Conservation (phyloP, 2,113 vertebrate genomes). For the Phyllostomus hastatus region DNA sequence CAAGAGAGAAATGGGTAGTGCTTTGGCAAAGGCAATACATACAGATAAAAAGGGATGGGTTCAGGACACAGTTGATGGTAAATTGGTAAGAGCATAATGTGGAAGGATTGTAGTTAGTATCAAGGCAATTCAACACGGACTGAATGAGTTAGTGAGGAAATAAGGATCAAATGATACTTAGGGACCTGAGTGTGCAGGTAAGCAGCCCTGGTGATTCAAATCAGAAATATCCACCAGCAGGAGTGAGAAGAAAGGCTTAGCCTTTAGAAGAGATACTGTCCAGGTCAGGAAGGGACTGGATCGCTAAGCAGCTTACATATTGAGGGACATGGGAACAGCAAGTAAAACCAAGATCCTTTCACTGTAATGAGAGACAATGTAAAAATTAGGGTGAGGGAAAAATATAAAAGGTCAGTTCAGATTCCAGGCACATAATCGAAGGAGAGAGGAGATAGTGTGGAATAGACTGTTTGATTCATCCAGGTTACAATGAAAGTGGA, state of each 20-base stretch:
- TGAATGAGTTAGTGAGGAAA: not conserved
- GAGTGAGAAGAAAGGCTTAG: not conserved
- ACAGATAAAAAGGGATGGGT: not conserved
- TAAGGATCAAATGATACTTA: not conserved
- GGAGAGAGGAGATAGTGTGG: not conserved
- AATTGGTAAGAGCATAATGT: not conserved
- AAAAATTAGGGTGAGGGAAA: not conserved
- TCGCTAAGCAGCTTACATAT: not conserved
- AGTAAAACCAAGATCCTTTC: not conserved
- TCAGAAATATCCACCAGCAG: not conserved
- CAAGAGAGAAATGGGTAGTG: not conserved
- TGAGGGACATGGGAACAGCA: not conserved
- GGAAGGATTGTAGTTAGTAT: not conserved
- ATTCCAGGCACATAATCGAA: not conserved
- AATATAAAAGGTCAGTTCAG: not conserved
- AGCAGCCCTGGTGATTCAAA: not conserved
- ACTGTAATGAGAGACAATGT: not conserved
- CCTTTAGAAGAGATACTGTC: not conserved
- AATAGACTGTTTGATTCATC: not conserved
- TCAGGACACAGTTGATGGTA: not conserved
- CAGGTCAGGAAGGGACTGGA: no score
- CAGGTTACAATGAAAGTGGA: not conserved
- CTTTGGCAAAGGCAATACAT: not conserved
- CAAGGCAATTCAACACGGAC: not conserved
- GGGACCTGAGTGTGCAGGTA: not conserved